Evolutionary conservation across 2,888 invertebrate genomes (phyloP).

Genomic region (Spicauda simplicius): DNA sequence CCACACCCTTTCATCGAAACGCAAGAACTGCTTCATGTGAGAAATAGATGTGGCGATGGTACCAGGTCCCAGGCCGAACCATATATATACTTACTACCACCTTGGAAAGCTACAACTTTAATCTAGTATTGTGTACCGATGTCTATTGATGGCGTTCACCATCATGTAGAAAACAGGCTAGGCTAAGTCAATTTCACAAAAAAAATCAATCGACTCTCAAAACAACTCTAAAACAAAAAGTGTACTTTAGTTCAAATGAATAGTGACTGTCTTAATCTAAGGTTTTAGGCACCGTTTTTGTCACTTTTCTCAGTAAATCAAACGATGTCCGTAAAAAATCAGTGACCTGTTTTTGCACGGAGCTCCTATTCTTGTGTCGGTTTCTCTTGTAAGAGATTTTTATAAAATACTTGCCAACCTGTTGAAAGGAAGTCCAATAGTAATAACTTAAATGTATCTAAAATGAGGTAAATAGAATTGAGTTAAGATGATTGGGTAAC

Average conservation of each 20-base stretch:
- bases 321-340: background rate
- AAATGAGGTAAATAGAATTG: background rate
- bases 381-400: conserved; percentile 1
- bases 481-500: background rate
- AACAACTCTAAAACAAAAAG: background rate
- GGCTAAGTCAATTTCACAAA: too few relatives aligned
- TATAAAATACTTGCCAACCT: background rate
- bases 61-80: too few relatives aligned
- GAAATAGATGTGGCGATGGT: too few relatives aligned
- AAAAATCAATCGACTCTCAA: background rate
- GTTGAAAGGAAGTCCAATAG: conserved; percentile 5
- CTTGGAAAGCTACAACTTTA: too few relatives aligned
- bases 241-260: background rate
- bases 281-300: background rate
- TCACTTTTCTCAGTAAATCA: conserved; percentile 7
- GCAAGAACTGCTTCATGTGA: too few relatives aligned
- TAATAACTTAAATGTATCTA: background rate
- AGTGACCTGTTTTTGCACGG: conserved; percentile 18
- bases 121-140: too few relatives aligned
- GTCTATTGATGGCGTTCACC: too few relatives aligned
- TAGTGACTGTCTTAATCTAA: background rate
- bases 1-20: too few relatives aligned
- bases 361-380: conserved; percentile 6
- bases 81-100: too few relatives aligned
- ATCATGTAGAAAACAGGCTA: too few relatives aligned